phyloP scores from a whole-genome alignment of 2,113 vertebrate genomes.

The Podarcis cretensis region DNA sequence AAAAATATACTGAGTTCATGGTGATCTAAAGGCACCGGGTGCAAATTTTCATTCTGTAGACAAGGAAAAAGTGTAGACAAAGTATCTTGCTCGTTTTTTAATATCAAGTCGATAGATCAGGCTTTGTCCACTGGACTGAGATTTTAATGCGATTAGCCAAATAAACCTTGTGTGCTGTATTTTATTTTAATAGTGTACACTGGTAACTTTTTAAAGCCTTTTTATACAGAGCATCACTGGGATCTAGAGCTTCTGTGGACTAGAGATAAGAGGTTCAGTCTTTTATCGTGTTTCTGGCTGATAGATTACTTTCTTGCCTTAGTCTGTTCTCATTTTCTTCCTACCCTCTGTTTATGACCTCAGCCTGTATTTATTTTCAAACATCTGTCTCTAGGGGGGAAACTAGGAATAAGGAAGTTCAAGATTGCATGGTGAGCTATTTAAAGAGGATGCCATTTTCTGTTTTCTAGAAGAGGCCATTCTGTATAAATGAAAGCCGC shows the following conservation, averaged over 20 bases:
- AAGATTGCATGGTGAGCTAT: conserved; percentile 49
- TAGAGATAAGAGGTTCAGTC: not conserved
- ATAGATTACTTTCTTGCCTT: conserved; percentile 16
- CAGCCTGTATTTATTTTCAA: conserved; percentile 51
- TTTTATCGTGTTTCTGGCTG: not conserved
- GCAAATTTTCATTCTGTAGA: not conserved
- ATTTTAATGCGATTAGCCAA: too few species aligned
- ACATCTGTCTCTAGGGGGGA: conserved; percentile 51
- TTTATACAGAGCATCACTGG: not conserved
- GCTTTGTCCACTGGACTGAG: not conserved
- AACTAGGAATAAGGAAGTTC: conserved; percentile 48
- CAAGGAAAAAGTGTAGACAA: not conserved
- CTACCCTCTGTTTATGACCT: conserved; percentile 25
- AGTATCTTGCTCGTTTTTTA: not conserved
- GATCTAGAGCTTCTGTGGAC: not conserved
- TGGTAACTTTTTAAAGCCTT: not conserved
- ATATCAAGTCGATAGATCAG: not conserved
- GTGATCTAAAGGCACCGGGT: not conserved
- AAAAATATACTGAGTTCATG: not conserved
- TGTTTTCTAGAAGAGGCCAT: conserved; percentile 32
- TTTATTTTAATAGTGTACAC: not conserved
- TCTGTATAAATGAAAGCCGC: conserved; percentile 23
- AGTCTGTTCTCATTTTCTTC: conserved; percentile 27
- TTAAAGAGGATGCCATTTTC: conserved; percentile 46
- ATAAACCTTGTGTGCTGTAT: not conserved